Evolutionary conservation across 2,888 invertebrate species (phyloP).

Genomic region (Syrista parreyssii): DNA sequence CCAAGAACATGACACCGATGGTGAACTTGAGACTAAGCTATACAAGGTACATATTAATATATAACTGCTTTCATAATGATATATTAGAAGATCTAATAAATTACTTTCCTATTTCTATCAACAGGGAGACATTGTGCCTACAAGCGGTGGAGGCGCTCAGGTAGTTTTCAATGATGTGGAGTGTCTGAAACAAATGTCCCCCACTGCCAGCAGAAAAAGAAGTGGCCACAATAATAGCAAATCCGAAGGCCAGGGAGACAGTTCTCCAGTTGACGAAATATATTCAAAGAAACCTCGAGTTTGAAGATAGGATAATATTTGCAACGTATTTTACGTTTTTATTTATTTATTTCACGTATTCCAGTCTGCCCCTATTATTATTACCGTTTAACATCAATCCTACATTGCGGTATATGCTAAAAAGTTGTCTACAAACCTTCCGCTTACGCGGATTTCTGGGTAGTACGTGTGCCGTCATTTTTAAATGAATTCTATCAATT

Average conservation of each 20-base stretch:
- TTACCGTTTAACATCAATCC: neutral
- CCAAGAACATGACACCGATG: conserved; percentile 91
- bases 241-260: neutral
- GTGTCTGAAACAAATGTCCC: conserved; percentile 84
- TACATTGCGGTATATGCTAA: neutral
- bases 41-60: conserved; percentile 74
- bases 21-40: conserved; percentile 93
- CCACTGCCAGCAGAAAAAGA: conserved; percentile 67
- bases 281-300: conserved; percentile 42
- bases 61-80: neutral
- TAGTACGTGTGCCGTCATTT: neutral
- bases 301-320: conserved; percentile 13
- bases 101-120: neutral
- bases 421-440: neutral
- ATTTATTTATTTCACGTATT: conserved; percentile 1
- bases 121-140: conserved; percentile 91
- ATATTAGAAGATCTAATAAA: neutral
- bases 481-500: neutral
- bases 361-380: neutral
- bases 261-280: conserved; percentile 23
- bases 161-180: conserved; percentile 96
- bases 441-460: neutral
- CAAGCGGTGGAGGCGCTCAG: conserved; percentile 94
- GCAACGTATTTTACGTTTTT: neutral
- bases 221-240: conserved; percentile 36